Conservation (phyloP, 2,888 invertebrate species). For the Leucophora obtusa region DNA sequence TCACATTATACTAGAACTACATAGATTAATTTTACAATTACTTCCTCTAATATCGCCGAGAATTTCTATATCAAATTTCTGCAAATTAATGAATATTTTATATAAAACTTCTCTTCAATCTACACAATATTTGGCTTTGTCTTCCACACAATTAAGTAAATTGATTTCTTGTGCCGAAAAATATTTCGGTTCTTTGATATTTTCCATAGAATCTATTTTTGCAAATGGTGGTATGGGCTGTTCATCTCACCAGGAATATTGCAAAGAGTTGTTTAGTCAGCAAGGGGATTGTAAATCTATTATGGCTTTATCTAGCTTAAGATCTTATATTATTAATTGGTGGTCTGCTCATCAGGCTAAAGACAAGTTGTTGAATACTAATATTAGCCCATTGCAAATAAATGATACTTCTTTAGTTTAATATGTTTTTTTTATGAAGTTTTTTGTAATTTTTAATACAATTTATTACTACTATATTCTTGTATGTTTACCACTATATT, state of each 20-base stretch:
- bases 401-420: constrained; percentile 1
- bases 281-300: constrained; percentile 62
- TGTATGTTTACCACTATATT: no score
- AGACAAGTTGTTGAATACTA: neutral
- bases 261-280: constrained; percentile 64
- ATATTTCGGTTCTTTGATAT: constrained; percentile 70
- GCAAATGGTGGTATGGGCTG: constrained; percentile 71
- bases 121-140: constrained; percentile 67
- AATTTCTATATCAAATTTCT: constrained; percentile 70
- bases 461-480: no score
- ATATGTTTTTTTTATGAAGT: neutral
- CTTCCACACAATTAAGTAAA: constrained; percentile 68
- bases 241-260: constrained; percentile 69
- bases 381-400: neutral
- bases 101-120: constrained; percentile 70
- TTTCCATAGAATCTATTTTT: constrained; percentile 70
- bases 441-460: no score
- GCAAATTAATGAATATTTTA: constrained; percentile 74
- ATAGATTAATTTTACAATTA: constrained; percentile 71
- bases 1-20: constrained; percentile 71
- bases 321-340: constrained; percentile 70
- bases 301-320: constrained; percentile 71
- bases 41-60: constrained; percentile 74
- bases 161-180: constrained; percentile 73
- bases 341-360: constrained; percentile 64